Percentiles rank a stretch among this genome's conserved stretches.
Conservation (phyloP, 2,797 vertebrate genomes). For the Parauchenoglanis ngamensis region DNA sequence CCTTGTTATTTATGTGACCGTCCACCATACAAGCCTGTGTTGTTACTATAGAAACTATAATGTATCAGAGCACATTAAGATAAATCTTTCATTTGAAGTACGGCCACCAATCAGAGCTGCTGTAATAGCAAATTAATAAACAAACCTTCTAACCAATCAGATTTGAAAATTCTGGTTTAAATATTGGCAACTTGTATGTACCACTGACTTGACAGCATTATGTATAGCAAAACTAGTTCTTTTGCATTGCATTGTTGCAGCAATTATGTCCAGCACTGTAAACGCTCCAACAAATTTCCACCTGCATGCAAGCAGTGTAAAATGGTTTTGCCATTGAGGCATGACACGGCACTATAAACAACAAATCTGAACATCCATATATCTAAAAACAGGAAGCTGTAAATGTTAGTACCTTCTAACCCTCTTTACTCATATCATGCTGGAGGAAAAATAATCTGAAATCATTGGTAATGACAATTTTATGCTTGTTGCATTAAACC, state of each 20-base stretch:
- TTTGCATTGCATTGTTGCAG: background rate
- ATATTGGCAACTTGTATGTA: background rate
- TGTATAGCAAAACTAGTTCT: background rate
- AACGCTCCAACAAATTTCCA: background rate
- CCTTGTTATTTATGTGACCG: background rate
- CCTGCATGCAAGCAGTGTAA: background rate
- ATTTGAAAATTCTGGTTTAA: background rate
- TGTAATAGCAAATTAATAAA: background rate
- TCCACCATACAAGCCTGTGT: background rate
- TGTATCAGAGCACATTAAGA: background rate
- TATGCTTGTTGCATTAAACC: background rate
- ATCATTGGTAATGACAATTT: background rate
- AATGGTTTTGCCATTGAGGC: conserved; percentile 11
- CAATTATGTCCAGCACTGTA: background rate
- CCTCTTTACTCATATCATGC: background rate
- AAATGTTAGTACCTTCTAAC: background rate
- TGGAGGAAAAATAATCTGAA: background rate
- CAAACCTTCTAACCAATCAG: background rate
- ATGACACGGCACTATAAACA: conserved; percentile 4
- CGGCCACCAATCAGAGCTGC: background rate
- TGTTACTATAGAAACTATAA: background rate
- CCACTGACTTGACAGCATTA: background rate
- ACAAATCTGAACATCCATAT: background rate
- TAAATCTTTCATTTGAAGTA: background rate
- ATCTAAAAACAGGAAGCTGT: background rate